These are phyloP conservation scores for Hydra vulgaris DNA, from an alignment of 30 jellyfish, hydroid and myxozoan genomes.

Conservation along the genomic window DNA sequence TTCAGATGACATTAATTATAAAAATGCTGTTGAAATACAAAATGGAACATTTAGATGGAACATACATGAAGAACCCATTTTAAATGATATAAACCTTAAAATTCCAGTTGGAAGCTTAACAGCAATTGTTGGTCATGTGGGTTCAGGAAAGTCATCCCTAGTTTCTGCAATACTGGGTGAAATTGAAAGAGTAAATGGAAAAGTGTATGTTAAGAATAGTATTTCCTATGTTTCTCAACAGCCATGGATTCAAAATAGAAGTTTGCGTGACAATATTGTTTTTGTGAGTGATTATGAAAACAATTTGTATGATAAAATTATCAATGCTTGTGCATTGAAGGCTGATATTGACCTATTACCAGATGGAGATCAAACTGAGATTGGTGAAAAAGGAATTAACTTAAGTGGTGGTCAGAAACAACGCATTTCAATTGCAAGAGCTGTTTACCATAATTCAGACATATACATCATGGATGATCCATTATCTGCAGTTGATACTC, in stretches of 20 bases:
- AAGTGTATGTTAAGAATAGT: conserved; percentile 49
- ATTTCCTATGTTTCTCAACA: conserved; percentile 94
- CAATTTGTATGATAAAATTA: conserved; percentile 38
- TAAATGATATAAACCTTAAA: conserved; percentile 22
- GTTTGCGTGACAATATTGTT: conserved; percentile 68
- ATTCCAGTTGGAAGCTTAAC: conserved; percentile 41
- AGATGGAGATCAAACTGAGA: conserved; percentile 85
- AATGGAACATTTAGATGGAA: conserved; percentile 23
- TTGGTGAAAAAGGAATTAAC: conserved; percentile 99
- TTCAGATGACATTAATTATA: background rate
- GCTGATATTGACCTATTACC: conserved; percentile 70
- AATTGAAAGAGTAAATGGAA: conserved; percentile 58
- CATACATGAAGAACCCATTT: conserved; percentile 17
- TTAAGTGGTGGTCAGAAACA: conserved; percentile 99
- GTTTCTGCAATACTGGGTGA: conserved; percentile 91
- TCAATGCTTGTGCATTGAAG: conserved; percentile 79
- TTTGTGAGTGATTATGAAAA: conserved; percentile 44
- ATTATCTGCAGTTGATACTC: conserved; percentile 93
- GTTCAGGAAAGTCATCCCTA: conserved; percentile 84
- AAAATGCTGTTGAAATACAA: conserved; percentile 22
- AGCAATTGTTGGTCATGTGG: conserved; percentile 95
- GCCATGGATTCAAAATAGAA: conserved; percentile 97
- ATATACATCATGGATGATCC: conserved; percentile 89
- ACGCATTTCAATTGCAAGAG: conserved; percentile 95
- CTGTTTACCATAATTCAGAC: conserved; percentile 82